Evolutionary conservation across 1,140 invertebrate species (phyloP), one percentile per base, ranked within the genome.

Genomic region (Antheraea pernyi): DNA sequence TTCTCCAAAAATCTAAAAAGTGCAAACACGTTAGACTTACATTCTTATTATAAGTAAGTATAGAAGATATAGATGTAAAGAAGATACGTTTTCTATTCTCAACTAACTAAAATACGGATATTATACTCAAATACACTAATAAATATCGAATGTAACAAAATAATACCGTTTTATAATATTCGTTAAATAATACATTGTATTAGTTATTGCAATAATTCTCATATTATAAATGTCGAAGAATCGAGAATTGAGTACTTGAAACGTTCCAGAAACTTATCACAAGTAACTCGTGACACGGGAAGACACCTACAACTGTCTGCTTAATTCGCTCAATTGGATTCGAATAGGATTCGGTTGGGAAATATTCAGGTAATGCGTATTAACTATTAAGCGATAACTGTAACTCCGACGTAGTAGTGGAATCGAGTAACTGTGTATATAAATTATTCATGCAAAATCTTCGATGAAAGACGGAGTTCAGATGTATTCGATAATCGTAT

Each of bases 311-410:
- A 53, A 53, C 69, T 70, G 69, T 67, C 69, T 59, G 22, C 59
- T 42, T 59, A 70, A 67, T 67, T 70, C 64, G 18, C 19, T 70
- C 19, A 65, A 66, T 60, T 62, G 30, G 59, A 22, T 53, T 13
- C 9, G 46, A 30, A 30, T 53, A 53, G 11, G 46, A 53, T 53
- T 53, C 46, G 13, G 46, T 13, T 53, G 13, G 46, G 46, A 53
- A 53, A 53, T 53, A 53, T 53, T 53, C 46, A 53, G 16, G 11
- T 16, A n/a, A 53, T 42, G 39, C 39, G 8, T 42, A 42, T 53
- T 53, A 53, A 53, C 46, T 53, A 53, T 53, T 53, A 53, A 53
- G 46, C 46, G 16, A 16, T 53, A 53, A 7, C 16, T n/a, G 11
- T 53, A 16, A 53, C 46, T 53, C 16, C 13, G 6, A 53, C 6